A percentile compares a stretch with the other conserved stretches of the same genome.
These are phyloP conservation scores for Ciconia stormi DNA, from an alignment of 2,113 vertebrate species.

Conservation along the genomic window DNA sequence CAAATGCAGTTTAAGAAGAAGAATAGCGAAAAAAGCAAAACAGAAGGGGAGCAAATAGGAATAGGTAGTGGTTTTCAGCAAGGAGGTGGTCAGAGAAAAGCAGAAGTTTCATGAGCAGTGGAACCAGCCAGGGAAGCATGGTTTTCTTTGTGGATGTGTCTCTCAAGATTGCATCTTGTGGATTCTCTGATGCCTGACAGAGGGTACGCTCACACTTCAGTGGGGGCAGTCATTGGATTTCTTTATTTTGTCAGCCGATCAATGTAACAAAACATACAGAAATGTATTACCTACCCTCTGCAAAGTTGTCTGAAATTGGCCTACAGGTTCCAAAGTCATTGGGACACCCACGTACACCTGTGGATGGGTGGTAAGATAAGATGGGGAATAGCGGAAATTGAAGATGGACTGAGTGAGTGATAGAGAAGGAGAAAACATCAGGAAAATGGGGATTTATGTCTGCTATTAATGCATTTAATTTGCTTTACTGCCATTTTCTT, in stretches of 20 bases:
- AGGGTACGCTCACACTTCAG: background rate
- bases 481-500: background rate
- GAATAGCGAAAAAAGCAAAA: background rate
- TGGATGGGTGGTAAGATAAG: background rate
- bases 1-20: background rate
- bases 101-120: background rate
- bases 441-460: background rate
- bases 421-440: background rate
- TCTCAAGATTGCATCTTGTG: background rate
- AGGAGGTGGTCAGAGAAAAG: background rate
- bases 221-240: background rate
- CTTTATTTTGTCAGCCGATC: background rate
- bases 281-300: background rate
- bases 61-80: background rate
- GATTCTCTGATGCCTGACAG: background rate
- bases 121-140: background rate
- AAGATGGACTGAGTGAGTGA: background rate
- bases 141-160: background rate
- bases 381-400: background rate
- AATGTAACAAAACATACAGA: background rate
- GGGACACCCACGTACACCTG: background rate
- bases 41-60: background rate
- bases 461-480: constrained; percentile 32
- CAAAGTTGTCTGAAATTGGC: background rate
- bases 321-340: background rate